These are phyloP conservation scores for Epinotia ramella DNA, from an alignment of 2,888 invertebrate species.

Conservation along the genomic window DNA sequence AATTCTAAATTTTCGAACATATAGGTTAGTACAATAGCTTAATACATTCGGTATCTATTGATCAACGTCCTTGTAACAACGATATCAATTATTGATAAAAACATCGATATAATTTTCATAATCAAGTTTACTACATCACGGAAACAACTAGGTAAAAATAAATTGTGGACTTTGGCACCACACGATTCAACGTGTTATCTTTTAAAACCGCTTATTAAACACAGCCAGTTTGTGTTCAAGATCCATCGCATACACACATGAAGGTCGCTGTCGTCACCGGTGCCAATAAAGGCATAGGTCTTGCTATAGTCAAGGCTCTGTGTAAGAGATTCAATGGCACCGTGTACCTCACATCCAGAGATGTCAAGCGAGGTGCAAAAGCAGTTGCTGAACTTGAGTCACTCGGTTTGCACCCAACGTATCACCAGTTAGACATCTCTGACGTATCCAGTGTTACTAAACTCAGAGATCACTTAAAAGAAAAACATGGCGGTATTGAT, in stretches of 20 bases:
- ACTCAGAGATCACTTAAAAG: slow-evolving; percentile 84
- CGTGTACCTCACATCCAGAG: slow-evolving; percentile 88
- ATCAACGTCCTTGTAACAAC: background rate
- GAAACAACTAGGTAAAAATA: no score
- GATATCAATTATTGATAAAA: background rate
- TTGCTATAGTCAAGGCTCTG: slow-evolving; percentile 84
- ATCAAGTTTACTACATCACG: no score
- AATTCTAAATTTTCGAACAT: no score
- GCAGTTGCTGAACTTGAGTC: slow-evolving; percentile 82
- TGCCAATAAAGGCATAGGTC: slow-evolving; percentile 88
- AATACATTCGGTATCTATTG: no score
- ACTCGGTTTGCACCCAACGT: slow-evolving; percentile 76
- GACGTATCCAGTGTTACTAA: slow-evolving; percentile 82
- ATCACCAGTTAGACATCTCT: slow-evolving; percentile 88
- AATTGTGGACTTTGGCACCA: background rate
- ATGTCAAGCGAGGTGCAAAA: slow-evolving; percentile 77
- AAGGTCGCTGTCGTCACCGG: slow-evolving; percentile 82
- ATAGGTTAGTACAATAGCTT: no score
- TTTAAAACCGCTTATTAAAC: background rate
- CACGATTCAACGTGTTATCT: background rate
- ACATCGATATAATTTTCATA: no score
- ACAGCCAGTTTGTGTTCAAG: slow-evolving; percentile 4
- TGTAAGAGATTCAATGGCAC: slow-evolving; percentile 86
- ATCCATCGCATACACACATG: slow-evolving; percentile 48
- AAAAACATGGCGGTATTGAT: slow-evolving; percentile 88